These are phyloP conservation scores for Drosophila carrolli DNA, from an alignment of 1,140 invertebrate species.

Conservation along the genomic window DNA sequence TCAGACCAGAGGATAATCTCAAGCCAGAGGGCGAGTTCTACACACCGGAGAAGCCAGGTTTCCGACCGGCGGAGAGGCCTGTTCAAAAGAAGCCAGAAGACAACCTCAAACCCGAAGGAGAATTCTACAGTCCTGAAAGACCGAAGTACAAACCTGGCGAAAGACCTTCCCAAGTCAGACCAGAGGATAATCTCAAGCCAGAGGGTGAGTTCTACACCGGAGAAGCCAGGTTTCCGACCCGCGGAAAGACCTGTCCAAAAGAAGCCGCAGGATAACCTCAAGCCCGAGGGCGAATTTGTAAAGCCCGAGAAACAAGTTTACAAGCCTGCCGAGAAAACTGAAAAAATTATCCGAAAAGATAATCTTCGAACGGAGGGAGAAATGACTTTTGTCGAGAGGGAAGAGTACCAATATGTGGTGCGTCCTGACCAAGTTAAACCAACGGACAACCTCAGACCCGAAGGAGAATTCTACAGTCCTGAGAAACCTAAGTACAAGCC, in stretches of 20 bases:
- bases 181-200: conserved; percentile 86
- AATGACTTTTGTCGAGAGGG: too few species aligned
- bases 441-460: conserved; percentile 83
- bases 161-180: conserved; percentile 83
- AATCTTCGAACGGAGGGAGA: too few species aligned
- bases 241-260: conserved; percentile 86
- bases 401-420: too few species aligned
- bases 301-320: conserved; percentile 27
- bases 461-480: conserved; percentile 87
- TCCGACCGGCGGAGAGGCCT: conserved; percentile 78
- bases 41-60: conserved; percentile 81
- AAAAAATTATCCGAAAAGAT: too few species aligned
- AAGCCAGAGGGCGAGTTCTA: conserved; percentile 56
- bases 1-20: too few species aligned
- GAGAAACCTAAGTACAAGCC: conserved; percentile 26
- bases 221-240: conserved; percentile 54
- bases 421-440: too few species aligned
- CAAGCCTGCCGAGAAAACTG: background rate
- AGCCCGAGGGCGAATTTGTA: conserved; percentile 88
- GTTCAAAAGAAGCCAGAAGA: conserved; percentile 63
- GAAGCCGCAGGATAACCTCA: conserved; percentile 61
- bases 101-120: conserved; percentile 86
- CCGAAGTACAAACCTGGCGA: conserved; percentile 69
- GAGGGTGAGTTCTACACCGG: conserved; percentile 33
- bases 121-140: conserved; percentile 85